Conservation (phyloP, 2,888 invertebrate species). For the Clitarchus hookeri region DNA sequence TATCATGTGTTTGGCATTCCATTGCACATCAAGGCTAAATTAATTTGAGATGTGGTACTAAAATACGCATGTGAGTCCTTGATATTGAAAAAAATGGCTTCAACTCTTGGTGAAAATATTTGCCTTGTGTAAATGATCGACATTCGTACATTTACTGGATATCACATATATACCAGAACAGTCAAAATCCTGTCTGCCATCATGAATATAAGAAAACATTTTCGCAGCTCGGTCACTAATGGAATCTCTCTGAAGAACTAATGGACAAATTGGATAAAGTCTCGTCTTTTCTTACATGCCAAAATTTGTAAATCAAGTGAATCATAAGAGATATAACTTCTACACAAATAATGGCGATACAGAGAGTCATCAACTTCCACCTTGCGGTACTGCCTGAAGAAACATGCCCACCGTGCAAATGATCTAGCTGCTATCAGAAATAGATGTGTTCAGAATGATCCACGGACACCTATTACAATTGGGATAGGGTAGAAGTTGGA, state of each 20-base stretch:
- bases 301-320: constrained; percentile 1
- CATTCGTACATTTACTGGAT: not conserved
- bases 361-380: constrained; percentile 7
- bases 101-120: not conserved
- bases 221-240: constrained; percentile 1
- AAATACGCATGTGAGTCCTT: not conserved
- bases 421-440: not conserved
- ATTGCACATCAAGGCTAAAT: not conserved
- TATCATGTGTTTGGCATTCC: not conserved
- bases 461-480: not conserved
- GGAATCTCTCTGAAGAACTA: constrained; percentile 19
- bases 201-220: not conserved
- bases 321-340: not conserved
- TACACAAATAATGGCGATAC: not conserved
- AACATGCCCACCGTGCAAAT: not conserved
- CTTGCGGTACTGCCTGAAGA: not conserved
- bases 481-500: not conserved
- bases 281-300: not conserved
- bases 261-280: constrained; percentile 17
- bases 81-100: not conserved
- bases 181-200: not conserved
- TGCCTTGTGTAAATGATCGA: not conserved
- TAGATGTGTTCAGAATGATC: not conserved
- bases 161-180: not conserved
- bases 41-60: not conserved